phyloP scores from a whole-genome alignment of 1,140 invertebrate species.

The Acyrthosiphon pisum region DNA sequence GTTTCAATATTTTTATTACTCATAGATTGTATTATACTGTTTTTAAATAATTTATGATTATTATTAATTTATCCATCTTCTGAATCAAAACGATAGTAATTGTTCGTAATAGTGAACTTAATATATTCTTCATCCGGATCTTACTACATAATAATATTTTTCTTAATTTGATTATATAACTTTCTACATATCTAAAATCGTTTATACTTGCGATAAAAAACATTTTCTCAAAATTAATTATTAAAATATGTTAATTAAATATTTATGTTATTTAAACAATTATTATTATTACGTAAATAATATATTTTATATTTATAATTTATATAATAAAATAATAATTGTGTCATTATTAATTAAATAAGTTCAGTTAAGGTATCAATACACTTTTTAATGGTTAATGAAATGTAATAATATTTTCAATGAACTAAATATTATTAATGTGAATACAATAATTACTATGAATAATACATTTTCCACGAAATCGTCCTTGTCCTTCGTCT shows the following conservation, averaged over 20 bases:
- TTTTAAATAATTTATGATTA: neutral
- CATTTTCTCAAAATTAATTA: neutral
- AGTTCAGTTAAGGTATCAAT: neutral
- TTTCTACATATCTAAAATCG: no score
- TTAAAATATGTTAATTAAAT: neutral
- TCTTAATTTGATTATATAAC: slow-evolving; percentile 2
- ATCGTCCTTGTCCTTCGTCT: slow-evolving; percentile 52
- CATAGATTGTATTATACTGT: neutral
- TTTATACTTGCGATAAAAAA: no score
- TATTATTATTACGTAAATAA: slow-evolving; percentile 5
- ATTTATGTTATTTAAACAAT: neutral
- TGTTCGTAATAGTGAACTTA: neutral
- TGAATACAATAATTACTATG: slow-evolving; percentile 36
- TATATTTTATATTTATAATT: neutral
- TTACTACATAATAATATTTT: neutral
- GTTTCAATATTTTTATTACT: neutral
- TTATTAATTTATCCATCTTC: neutral
- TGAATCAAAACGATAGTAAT: neutral
- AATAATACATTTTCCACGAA: slow-evolving; percentile 30
- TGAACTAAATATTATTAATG: slow-evolving; percentile 27
- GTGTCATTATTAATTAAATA: neutral
- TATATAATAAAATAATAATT: neutral
- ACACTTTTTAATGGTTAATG: neutral
- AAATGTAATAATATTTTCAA: slow-evolving; percentile 38
- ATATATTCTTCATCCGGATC: neutral